Evolutionary conservation across 2,888 invertebrate genomes (phyloP).

Genomic region (Eupithecia vulgata): DNA sequence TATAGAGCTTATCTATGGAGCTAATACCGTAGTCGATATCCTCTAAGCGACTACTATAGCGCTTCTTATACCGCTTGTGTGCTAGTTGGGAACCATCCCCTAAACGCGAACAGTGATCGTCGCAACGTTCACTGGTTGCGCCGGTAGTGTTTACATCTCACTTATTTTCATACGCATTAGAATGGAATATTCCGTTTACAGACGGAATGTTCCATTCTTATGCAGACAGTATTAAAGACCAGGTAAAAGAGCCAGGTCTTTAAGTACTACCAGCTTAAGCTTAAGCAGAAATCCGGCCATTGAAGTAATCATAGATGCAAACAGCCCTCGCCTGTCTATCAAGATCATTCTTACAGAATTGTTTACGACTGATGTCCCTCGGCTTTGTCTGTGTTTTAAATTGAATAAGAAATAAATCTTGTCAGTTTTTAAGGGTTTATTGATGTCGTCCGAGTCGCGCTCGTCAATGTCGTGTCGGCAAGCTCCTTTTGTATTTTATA

Average conservation of each 20-base stretch:
- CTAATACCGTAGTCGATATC: too few relatives aligned
- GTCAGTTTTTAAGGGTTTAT: slow-evolving; percentile 67
- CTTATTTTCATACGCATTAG: background rate
- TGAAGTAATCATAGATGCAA: slow-evolving; percentile 1
- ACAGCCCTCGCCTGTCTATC: background rate
- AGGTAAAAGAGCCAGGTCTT: background rate
- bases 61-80: too few relatives aligned
- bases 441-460: slow-evolving; percentile 51
- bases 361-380: slow-evolving; percentile 37
- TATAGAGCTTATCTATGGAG: too few relatives aligned
- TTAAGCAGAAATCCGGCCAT: background rate
- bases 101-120: too few relatives aligned
- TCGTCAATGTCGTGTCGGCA: slow-evolving; percentile 39
- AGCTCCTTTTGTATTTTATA: slow-evolving; percentile 30
- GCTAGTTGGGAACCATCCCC: too few relatives aligned
- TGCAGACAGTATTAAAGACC: background rate
- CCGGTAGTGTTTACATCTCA: too few relatives aligned
- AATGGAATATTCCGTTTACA: background rate
- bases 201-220: too few relatives aligned
- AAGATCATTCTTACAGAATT: slow-evolving; percentile 22
- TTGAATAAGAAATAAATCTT: slow-evolving; percentile 77
- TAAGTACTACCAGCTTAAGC: background rate
- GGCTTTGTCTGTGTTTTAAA: slow-evolving; percentile 60
- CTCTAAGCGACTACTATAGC: too few relatives aligned
- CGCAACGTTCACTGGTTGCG: too few relatives aligned